A percentile compares a stretch with the other conserved stretches of the same genome.
phyloP scores from a whole-genome alignment of 2,113 vertebrate species.

The Coryphaenoides rupestris region DNA sequence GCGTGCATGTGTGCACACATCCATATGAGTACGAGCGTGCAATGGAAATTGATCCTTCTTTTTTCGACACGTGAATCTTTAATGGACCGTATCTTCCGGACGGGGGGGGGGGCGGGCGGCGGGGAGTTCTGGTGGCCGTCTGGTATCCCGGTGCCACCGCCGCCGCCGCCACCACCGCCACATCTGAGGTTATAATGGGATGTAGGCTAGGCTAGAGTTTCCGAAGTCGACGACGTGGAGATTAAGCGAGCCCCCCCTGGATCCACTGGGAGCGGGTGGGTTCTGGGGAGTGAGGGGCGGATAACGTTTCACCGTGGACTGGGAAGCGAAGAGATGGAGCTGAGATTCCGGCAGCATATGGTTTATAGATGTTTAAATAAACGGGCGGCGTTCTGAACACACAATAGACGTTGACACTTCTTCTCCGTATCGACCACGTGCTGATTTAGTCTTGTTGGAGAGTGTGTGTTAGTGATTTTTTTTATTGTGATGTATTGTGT shows the following conservation, averaged over 20 bases:
- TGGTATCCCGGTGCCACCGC: conserved; percentile 12
- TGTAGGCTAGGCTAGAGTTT: too few species aligned
- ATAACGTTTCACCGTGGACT: too few species aligned
- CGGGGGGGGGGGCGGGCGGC: conserved; percentile 33
- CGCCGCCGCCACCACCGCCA: conserved; percentile 20
- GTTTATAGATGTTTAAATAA: too few species aligned
- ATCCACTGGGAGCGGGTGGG: too few species aligned
- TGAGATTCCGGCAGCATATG: too few species aligned
- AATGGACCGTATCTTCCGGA: conserved; percentile 22
- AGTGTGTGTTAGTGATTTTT: background rate
- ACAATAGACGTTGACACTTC: conserved; percentile 19
- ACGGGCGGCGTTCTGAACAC: conserved; percentile 13
- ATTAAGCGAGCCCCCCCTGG: too few species aligned
- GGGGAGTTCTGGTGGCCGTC: conserved; percentile 19
- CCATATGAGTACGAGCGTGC: background rate
- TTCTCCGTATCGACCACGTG: background rate
- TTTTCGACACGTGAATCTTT: conserved; percentile 31
- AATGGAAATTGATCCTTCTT: background rate
- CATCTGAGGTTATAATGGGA: conserved; percentile 1
- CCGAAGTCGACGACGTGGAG: too few species aligned
- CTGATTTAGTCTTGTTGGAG: background rate
- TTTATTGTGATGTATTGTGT: too few species aligned
- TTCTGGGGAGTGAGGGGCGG: too few species aligned
- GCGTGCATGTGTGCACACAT: background rate
- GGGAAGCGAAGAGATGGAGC: too few species aligned